A percentile compares a stretch with the other conserved stretches of the same genome.
Conservation (phyloP, 1,140 invertebrate genomes). For the Macrobrachium nipponense region DNA sequence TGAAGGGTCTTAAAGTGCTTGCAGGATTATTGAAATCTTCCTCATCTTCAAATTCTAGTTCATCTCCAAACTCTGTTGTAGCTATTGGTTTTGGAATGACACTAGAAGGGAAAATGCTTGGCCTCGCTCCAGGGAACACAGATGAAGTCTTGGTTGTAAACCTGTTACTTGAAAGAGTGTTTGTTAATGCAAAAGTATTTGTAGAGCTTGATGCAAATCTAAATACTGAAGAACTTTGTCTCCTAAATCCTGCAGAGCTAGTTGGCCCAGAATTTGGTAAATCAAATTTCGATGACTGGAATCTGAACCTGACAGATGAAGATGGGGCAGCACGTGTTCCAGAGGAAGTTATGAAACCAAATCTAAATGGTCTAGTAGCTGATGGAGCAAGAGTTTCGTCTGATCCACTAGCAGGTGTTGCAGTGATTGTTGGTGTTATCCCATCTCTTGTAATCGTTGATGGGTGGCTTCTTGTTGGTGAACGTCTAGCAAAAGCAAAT, state of each 20-base stretch:
- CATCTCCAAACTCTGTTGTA: constrained; percentile 34
- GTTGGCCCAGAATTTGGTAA: neutral
- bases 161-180: neutral
- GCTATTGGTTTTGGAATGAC: constrained; percentile 17
- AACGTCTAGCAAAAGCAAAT: constrained; percentile 42
- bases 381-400: neutral
- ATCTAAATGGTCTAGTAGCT: constrained; percentile 40
- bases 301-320: constrained; percentile 38
- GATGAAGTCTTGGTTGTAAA: constrained; percentile 23
- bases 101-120: constrained; percentile 25
- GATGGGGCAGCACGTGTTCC: neutral
- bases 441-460: constrained; percentile 40
- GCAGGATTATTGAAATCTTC: constrained; percentile 29
- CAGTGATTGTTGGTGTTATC: constrained; percentile 31
- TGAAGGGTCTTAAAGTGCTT: constrained; percentile 51
- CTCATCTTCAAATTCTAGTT: neutral
- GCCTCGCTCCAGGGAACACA: constrained; percentile 35
- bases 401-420: constrained; percentile 23
- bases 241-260: constrained; percentile 33
- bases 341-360: constrained; percentile 33
- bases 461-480: constrained; percentile 10
- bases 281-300: constrained; percentile 21
- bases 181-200: no score
- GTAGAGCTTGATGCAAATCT: no score
- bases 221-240: no score